These are phyloP conservation scores for Centroberyx gerrardi DNA, from an alignment of 2,797 vertebrate species.

Conservation along the genomic window DNA sequence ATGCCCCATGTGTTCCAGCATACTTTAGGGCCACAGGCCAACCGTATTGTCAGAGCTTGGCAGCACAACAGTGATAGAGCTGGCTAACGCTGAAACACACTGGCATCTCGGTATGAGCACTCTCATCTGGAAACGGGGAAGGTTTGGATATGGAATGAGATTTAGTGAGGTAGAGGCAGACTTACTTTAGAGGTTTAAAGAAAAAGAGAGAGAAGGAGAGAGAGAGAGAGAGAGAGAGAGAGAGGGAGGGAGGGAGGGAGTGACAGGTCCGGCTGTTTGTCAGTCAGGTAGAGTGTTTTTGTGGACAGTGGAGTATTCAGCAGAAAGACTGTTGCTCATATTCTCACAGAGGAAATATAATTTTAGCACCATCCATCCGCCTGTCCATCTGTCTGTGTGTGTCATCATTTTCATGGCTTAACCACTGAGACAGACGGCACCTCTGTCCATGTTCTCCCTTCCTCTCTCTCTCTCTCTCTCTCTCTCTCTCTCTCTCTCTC, in stretches of 20 bases:
- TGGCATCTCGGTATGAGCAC: constrained; percentile 33
- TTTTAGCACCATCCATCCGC: constrained; percentile 28
- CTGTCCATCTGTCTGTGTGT: constrained; percentile 20
- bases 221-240: constrained; percentile 1
- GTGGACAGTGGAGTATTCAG: constrained; percentile 48
- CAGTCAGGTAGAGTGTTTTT: constrained; percentile 18
- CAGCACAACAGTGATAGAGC: constrained; percentile 19
- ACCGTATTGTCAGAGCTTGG: constrained; percentile 46
- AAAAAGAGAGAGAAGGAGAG: background rate
- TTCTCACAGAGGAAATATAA: constrained; percentile 41
- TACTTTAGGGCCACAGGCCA: constrained; percentile 26
- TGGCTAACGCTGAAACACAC: constrained; percentile 28
- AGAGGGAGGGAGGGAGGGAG: background rate
- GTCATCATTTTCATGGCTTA: constrained; percentile 38
- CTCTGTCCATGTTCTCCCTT: constrained; percentile 1
- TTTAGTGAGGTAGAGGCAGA: background rate
- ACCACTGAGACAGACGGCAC: constrained; percentile 20
- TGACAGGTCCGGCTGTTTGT: constrained; percentile 12
- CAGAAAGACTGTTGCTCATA: constrained; percentile 14
- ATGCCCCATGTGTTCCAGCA: constrained; percentile 51
- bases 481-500: background rate
- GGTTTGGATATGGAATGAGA: constrained; percentile 10
- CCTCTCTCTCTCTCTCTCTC: background rate
- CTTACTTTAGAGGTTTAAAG: background rate
- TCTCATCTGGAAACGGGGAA: constrained; percentile 26